A percentile compares a stretch with the other conserved stretches of the same genome.
Evolutionary conservation across 2,113 vertebrate species (phyloP).

Genomic region (Orientallactaga bullata): DNA sequence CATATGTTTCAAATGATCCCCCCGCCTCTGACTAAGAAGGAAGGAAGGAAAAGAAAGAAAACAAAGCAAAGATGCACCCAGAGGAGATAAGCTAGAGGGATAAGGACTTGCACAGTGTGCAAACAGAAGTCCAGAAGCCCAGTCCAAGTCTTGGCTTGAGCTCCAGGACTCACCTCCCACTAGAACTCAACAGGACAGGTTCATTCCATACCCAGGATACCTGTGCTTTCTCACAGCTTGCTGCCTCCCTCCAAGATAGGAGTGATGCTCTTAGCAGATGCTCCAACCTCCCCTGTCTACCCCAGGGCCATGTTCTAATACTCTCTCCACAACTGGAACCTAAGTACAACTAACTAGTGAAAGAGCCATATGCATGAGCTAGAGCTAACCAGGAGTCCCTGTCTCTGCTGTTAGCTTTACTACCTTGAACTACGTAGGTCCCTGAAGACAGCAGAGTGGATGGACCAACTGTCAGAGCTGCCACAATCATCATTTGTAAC

Average conservation of each 20-base stretch:
- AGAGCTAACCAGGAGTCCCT: not conserved
- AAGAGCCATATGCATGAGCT: fast-evolving
- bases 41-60: not conserved
- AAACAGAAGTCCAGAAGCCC: not conserved
- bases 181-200: no score
- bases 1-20: not conserved
- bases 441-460: not conserved
- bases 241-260: not conserved
- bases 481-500: not conserved
- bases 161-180: not conserved
- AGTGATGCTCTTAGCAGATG: not conserved
- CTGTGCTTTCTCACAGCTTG: not conserved
- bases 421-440: not conserved
- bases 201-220: not conserved
- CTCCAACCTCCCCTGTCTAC: not conserved
- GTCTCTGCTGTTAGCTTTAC: fast-evolving
- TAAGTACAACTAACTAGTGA: not conserved
- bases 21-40: no score
- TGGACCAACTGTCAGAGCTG: not conserved
- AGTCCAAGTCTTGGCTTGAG: not conserved
- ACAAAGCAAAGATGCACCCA: not conserved
- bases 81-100: not conserved
- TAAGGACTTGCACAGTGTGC: not conserved
- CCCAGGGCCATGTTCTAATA: not conserved
- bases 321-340: not conserved